Evolutionary conservation across 2,797 vertebrate species (phyloP), one percentile per base, ranked within the genome.

Genomic region (Hippocampus kuda): DNA sequence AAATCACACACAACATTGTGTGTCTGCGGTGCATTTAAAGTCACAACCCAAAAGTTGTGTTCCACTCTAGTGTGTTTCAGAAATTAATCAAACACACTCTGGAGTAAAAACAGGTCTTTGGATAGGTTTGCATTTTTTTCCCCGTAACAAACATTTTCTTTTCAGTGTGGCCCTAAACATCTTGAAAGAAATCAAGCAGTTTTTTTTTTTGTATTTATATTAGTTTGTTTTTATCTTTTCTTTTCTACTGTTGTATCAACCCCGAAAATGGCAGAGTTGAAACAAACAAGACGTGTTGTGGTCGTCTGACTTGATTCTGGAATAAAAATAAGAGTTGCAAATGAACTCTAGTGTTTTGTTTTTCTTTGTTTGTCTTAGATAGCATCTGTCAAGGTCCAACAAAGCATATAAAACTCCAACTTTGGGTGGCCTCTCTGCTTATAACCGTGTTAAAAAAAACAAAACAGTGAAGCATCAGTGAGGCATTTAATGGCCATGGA

Each of bases 271-370:
- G 24, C 63, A 86, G 87, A 89, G 88, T 85, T 88, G 74, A 82
- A 85, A 86, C 84, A 81, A 84, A 82, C 69, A 81, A 81, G 80
- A 86, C 88, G 87, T 87, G 84, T 83, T 85, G 86, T 87, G 85
- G 79, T 84, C 77, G 84, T 86, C 83, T 86, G 85, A 87, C 84
- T 85, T 88, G 82, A 89, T 88, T 91, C 86, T 86, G 85, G 84
- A 92, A 92, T 91, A 92, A 91, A 91, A 65, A 44, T 80, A 87
- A 66, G 79, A 87, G 87, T 90, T 88, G 87, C 84, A 91, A 90
- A 84, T 78, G 72, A 84, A 84, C 4, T 64, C 67, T 44, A 13
- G 24, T n/a, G 66, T 4, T 70, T n/a, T 73, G 53, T 46, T 77
- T 26, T 26, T 38, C 7, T 38, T 38, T 38, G 6, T 38, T 6